Evolutionary conservation across 2,888 invertebrate genomes (phyloP), one percentile per base, ranked within the genome.

Genomic region (Flexamia atlantica): DNA sequence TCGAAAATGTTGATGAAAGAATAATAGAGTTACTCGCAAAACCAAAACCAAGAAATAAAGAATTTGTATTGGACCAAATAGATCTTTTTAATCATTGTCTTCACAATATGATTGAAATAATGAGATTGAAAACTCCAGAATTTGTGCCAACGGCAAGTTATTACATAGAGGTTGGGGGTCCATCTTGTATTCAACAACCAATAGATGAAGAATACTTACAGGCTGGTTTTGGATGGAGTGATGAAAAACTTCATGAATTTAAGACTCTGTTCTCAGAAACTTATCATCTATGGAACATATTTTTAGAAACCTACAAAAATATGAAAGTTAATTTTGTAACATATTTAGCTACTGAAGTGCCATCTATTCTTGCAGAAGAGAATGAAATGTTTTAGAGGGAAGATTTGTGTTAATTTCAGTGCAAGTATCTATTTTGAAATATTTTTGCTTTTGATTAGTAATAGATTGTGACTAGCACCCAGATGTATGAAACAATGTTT

Each of bases 31-130:
- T 76, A 23, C 50, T 76, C 17, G 76, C 76, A 25, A 76, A 46
- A 46, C 76, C 76, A 25, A 76, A 46, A 40, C 4, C 36, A 76
- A 76, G 76, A 40, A 76, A 76, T 46, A 3, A 25, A 1, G 76
- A 76, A 28, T 76, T n/a, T 28, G 50, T 76, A 36, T 14, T 76
- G 28, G 76, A 76, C 50, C 76, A 76, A 40, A 76, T 76, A 9
- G 76, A 76, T 50, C 76, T 76, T 28, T 76, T 40, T 28, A 76
- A 76, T 28, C 76, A 76, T 28, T 76, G 76, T n/a, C 76, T 76
- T 25, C 20, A 46, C 50, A 76, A 76, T 28, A 25, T 76, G 32
- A 50, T 76, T 25, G 76, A 76, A 40, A 76, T 76, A 46, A 76
- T 76, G 50, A 46, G 50, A 20, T 42, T 76, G 46, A 76, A 46